Conservation (phyloP, 2,113 vertebrate genomes). For the Pseudorhombus dupliciocellatus region DNA sequence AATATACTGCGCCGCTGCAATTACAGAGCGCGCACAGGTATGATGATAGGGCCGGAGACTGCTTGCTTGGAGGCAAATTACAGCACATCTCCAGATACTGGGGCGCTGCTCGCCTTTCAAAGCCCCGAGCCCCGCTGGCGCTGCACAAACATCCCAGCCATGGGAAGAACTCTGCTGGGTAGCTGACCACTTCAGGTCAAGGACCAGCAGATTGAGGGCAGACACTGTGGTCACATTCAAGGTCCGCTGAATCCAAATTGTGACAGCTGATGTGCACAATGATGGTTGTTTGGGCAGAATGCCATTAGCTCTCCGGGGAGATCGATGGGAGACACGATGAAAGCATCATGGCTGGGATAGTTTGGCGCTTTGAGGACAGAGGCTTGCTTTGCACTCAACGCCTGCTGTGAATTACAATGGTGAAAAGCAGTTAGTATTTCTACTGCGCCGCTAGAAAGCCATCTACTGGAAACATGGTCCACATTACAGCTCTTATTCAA, state of each 20-base stretch:
- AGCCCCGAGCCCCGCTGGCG: slow-evolving; percentile 19
- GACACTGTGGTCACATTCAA: not conserved
- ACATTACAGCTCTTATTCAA: slow-evolving; percentile 20
- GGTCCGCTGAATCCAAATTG: not conserved
- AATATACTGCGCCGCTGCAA: slow-evolving; percentile 49
- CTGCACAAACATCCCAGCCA: slow-evolving; percentile 41
- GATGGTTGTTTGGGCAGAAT: not conserved
- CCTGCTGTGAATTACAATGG: not conserved
- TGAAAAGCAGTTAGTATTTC: slow-evolving; percentile 5
- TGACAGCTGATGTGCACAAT: slow-evolving; percentile 1
- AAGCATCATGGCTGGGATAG: not conserved
- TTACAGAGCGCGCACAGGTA: slow-evolving; percentile 73
- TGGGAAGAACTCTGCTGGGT: slow-evolving; percentile 4
- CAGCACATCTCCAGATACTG: slow-evolving; percentile 62
- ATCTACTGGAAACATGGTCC: slow-evolving; percentile 62
- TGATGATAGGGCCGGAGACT: slow-evolving; percentile 75
- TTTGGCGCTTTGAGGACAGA: slow-evolving; percentile 5
- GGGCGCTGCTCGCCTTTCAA: slow-evolving; percentile 48
- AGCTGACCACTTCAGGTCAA: slow-evolving; percentile 6
- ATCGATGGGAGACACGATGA: slow-evolving; percentile 2
- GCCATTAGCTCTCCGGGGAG: slow-evolving; percentile 6
- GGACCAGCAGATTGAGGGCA: not conserved
- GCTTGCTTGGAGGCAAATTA: slow-evolving; percentile 67
- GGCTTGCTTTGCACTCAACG: not conserved
- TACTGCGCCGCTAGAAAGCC: slow-evolving; percentile 57